Evolutionary conservation across 35 echinoderm and acorn worm genomes (phyloP), one percentile per base, ranked within the genome.

Genomic region (Lytechinus pictus): DNA sequence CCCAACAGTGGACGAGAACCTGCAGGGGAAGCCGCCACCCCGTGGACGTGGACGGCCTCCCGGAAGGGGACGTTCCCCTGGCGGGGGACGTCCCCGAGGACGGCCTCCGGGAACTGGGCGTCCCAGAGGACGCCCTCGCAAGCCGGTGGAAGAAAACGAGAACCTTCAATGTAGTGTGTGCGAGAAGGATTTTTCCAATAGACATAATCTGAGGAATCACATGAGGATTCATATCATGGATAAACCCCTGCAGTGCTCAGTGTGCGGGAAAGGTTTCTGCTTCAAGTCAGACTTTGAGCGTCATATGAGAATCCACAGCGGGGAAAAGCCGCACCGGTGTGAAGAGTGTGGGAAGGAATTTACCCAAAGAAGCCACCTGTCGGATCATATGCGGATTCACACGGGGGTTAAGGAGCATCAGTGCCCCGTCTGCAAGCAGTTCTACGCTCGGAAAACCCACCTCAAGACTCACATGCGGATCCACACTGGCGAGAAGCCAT

Each of bases 401-500:
- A 79, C 66, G 3, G 66, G 66, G n/a, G 66, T 24, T 8, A 79
- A 79, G 66, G n/a, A 79, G 66, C 66, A 79, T 79, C 66, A 79
- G 19, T 79, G 66, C 21, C 6, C 66, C 19, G 7, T n/a, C 3
- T 97, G 97, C 28, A 94, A 94, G 14, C 95, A 96, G 54, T 94
- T 94, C 12, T 97, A 95, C 94, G 95, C 95, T 57, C 97, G 95
- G 12, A 95, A 95, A 27, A 97, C 95, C 89, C 95, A 94, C 2
- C 94, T 97, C 14, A 97, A 97, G 44, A 97, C 97, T 5, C 97
- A 97, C 55, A 57, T 97, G 28, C 92, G 95, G 24, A 96, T 94
- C 24, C 97, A 97, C 89, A 95, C 95, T 28, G 97, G 97, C 10
- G 97, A 97, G 94, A 97, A 96, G 94, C 97, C 97, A 9, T 97